Base-by-base conservation (phyloP, 1,140 invertebrate species). In the Penaeus japonicus region DNA sequence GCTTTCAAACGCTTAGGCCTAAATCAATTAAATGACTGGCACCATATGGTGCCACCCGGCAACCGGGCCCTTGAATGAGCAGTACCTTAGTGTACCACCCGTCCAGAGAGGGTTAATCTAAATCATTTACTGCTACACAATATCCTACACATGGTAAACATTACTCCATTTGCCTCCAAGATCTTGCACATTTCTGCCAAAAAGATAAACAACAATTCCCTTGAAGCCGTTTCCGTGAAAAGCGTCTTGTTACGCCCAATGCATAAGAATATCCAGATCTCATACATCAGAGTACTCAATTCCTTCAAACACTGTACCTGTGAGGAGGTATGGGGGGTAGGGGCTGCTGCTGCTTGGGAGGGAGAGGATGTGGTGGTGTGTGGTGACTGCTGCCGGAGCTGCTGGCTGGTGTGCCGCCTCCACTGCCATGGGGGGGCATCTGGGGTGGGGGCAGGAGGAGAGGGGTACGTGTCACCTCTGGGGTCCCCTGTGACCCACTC, bases 291-390 rank as follows among this genome's bases (percentile, higher is more conserved):
- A 15, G 20, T 39, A 79, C 39, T 39, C 2, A 39, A 17, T 1
- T 27, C 17, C 20, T 20, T 20, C 15, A 3, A 27, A n/a, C 22
- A 27, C 2, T 47, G 35, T 17, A 89, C 90, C 86, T 90, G 88
- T 90, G 90, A 30, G 90, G 90, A 39, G 90, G 90, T 62, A 90
- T 83, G 53, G 90, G 90, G 39, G 90, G 90, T 30, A 90, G 89
- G 20, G 90, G 90, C 70, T 90, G 89, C 83, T 90, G 89, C 75
- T 90, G 89, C 70, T 90, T 89, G 30, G 84, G 80, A 53, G 79
- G 78, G 1, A 77, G 59, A 27, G 87, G 83, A 47, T 81, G 87
- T 30, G 78, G 85, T 24, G 78, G 87, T 32, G 84, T 86, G 80
- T 90, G 85, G 32, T 87, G 89, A 79, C 89, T 83, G 81, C 89